Conservation (phyloP, 1,140 invertebrate genomes). For the Rhyacophila brunnea region DNA sequence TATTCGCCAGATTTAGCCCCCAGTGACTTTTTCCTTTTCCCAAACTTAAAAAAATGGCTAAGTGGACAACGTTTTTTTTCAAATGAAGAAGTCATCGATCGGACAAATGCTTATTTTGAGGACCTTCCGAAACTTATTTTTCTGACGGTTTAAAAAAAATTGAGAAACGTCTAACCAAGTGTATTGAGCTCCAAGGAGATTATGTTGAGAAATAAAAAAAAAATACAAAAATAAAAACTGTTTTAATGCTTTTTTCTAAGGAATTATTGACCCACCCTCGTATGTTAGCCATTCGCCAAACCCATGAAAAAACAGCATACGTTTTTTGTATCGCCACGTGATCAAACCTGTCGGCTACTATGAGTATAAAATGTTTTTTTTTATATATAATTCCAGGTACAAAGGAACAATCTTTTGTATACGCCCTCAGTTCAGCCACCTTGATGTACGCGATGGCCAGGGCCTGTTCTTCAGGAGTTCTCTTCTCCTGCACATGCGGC, state of each 20-base stretch:
- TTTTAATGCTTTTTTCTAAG: neutral
- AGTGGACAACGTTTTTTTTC: too few relatives aligned
- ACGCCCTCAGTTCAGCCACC: conserved; percentile 75
- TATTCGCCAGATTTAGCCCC: too few relatives aligned
- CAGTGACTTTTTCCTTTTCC: too few relatives aligned
- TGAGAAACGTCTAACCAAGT: too few relatives aligned
- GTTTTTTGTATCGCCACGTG: neutral
- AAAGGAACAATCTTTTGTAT: conserved; percentile 80
- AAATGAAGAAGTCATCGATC: too few relatives aligned
- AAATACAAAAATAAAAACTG: too few relatives aligned
- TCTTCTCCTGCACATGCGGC: conserved; percentile 68
- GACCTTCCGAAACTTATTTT: too few relatives aligned
- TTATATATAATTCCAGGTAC: conserved; percentile 41
- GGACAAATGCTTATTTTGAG: too few relatives aligned
- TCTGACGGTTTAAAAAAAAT: too few relatives aligned
- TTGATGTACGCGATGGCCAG: conserved; percentile 71
- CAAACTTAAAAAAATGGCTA: too few relatives aligned
- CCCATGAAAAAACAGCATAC: neutral
- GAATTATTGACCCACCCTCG: neutral
- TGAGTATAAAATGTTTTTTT: conserved; percentile 2
- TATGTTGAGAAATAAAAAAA: too few relatives aligned
- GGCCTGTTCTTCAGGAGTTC: conserved; percentile 70
- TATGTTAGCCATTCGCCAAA: neutral
- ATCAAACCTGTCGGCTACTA: neutral
- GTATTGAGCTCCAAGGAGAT: too few relatives aligned